Conservation (phyloP, 2,797 vertebrate genomes). For the Propithecus perrieri region DNA sequence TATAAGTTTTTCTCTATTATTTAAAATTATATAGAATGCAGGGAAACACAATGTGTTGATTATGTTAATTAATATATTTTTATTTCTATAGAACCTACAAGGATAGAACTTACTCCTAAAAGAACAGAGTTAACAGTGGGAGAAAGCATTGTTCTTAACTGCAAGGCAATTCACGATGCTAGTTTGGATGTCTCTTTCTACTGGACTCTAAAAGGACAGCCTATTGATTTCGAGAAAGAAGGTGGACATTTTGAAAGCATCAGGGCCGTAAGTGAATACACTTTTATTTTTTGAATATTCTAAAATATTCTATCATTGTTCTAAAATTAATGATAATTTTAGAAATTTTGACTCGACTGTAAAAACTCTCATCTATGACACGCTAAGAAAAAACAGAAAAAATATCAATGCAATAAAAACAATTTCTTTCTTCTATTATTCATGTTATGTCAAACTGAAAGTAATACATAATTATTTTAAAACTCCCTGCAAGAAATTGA, state of each 20-base stretch:
- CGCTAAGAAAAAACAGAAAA: slow-evolving; percentile 21
- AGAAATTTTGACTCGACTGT: not conserved
- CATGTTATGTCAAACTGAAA: not conserved
- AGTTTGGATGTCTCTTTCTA: slow-evolving; percentile 94
- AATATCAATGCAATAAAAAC: not conserved
- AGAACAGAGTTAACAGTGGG: slow-evolving; percentile 95
- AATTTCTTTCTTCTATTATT: not conserved
- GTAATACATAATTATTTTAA: not conserved
- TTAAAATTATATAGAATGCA: not conserved
- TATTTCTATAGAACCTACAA: slow-evolving; percentile 91
- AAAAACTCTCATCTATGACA: not conserved
- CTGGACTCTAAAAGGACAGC: slow-evolving; percentile 94
- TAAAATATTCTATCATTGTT: no score
- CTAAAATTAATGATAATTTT: not conserved
- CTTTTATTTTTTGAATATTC: slow-evolving; percentile 30
- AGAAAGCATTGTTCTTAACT: slow-evolving; percentile 97
- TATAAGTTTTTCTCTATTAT: not conserved
- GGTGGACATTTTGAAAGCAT: slow-evolving; percentile 97
- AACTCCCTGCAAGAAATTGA: not conserved
- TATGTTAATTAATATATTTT: not conserved
- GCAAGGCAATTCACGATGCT: slow-evolving; percentile 94
- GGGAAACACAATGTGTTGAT: not conserved
- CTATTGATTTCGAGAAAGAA: slow-evolving; percentile 93
- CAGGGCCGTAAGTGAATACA: slow-evolving; percentile 92
- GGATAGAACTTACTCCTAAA: slow-evolving; percentile 94